These are phyloP conservation scores for Onthophagus sagittarius DNA, from an alignment of 2,888 invertebrate genomes.

Conservation along the genomic window DNA sequence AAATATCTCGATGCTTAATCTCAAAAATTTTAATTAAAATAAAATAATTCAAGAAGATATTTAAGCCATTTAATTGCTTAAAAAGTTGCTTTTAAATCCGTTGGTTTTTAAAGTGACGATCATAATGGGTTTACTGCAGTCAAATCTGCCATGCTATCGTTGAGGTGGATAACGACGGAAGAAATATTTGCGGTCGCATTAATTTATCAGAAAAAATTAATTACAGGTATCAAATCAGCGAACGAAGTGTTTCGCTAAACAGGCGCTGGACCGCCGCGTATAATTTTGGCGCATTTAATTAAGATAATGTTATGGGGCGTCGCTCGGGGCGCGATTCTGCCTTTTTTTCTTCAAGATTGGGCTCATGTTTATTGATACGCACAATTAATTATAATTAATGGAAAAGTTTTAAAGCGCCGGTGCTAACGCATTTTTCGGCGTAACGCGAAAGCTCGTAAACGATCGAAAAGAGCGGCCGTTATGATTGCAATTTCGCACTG, in stretches of 20 bases:
- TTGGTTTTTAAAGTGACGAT: not conserved
- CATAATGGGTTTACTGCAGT: slow-evolving; percentile 1
- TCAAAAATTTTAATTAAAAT: slow-evolving; percentile 16
- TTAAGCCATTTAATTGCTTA: slow-evolving; percentile 16
- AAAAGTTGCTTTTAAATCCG: not conserved
- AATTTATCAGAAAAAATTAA: slow-evolving; percentile 9
- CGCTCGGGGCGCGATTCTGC: not conserved
- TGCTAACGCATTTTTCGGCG: not conserved
- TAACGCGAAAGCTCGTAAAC: not conserved
- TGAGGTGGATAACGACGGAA: not conserved
- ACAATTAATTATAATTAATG: slow-evolving; percentile 2
- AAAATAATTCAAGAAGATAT: slow-evolving; percentile 16
- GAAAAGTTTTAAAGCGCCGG: not conserved
- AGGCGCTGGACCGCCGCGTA: not conserved
- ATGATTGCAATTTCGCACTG: not conserved
- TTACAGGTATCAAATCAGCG: not conserved
- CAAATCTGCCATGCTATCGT: not conserved
- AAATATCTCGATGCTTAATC: not conserved
- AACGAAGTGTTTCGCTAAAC: not conserved
- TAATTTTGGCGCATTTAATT: slow-evolving; percentile 4
- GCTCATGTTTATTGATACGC: slow-evolving; percentile 6
- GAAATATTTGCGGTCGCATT: not conserved
- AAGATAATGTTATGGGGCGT: slow-evolving; percentile 8
- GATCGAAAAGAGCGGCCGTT: not conserved
- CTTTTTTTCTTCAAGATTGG: not conserved